These are phyloP conservation scores for Ditula angustiorana DNA, from an alignment of 2,888 invertebrate species.

Conservation along the genomic window DNA sequence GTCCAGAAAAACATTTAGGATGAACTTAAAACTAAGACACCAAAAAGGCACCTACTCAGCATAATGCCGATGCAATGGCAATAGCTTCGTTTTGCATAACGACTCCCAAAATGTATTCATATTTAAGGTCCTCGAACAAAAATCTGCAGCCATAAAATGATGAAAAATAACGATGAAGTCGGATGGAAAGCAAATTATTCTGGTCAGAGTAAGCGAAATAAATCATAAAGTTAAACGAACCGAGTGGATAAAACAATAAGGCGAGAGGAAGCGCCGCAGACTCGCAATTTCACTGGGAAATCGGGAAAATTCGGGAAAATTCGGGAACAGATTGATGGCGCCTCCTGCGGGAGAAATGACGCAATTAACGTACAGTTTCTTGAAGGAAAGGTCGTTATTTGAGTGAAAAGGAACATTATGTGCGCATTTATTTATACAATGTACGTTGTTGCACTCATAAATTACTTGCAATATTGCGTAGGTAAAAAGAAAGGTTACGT, in stretches of 20 bases:
- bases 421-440: constrained; percentile 17
- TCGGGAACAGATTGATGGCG: constrained; percentile 41
- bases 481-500: no score
- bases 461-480: background rate
- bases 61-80: no score
- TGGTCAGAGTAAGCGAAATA: constrained; percentile 44
- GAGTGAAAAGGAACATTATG: constrained; percentile 26
- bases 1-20: no score
- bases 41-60: no score
- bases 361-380: constrained; percentile 33
- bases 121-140: background rate
- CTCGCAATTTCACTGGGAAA: constrained; percentile 39
- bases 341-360: constrained; percentile 36
- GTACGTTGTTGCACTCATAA: background rate
- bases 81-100: background rate
- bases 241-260: constrained; percentile 49
- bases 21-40: no score
- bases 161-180: constrained; percentile 5
- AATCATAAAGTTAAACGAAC: constrained; percentile 53
- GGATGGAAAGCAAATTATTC: constrained; percentile 42
- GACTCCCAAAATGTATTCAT: background rate
- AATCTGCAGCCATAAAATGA: background rate
- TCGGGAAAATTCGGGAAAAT: constrained; percentile 41
- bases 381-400: constrained; percentile 15
- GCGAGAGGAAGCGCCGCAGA: constrained; percentile 42